phyloP scores from a whole-genome alignment of 2,113 vertebrate species.

The Pelecanoides urinatrix region DNA sequence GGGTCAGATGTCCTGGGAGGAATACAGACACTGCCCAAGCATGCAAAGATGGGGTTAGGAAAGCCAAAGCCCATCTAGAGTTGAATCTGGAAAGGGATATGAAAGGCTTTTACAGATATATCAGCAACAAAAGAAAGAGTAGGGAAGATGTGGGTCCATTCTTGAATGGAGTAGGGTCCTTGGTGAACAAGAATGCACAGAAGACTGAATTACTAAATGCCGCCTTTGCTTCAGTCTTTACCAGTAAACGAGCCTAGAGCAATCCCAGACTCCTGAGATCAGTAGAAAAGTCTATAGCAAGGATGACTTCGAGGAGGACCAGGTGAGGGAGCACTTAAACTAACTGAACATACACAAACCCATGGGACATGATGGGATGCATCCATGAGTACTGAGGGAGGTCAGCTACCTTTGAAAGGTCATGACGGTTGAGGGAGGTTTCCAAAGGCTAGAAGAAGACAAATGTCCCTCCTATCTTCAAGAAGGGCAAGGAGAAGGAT shows the following conservation, averaged over 20 bases:
- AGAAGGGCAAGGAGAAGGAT: background rate
- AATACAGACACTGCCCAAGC: background rate
- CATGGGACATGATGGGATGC: background rate
- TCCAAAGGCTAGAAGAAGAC: background rate
- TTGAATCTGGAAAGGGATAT: background rate
- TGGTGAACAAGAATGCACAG: background rate
- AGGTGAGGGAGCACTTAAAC: background rate
- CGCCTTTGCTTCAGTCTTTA: background rate
- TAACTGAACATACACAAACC: background rate
- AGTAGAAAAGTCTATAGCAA: background rate
- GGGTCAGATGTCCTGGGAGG: background rate
- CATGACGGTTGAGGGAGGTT: background rate
- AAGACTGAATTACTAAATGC: background rate
- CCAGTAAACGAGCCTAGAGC: background rate
- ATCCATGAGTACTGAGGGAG: background rate
- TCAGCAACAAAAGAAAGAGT: background rate
- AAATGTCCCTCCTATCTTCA: background rate
- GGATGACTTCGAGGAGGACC: background rate
- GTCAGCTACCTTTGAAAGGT: background rate
- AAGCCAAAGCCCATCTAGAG: background rate
- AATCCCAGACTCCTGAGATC: background rate
- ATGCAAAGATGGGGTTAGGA: background rate
- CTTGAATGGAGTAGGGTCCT: background rate
- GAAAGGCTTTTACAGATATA: background rate
- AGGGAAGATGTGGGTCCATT: background rate